These are phyloP conservation scores for Gallinago nigripennis DNA, from an alignment of 2,797 vertebrate species.

Conservation along the genomic window DNA sequence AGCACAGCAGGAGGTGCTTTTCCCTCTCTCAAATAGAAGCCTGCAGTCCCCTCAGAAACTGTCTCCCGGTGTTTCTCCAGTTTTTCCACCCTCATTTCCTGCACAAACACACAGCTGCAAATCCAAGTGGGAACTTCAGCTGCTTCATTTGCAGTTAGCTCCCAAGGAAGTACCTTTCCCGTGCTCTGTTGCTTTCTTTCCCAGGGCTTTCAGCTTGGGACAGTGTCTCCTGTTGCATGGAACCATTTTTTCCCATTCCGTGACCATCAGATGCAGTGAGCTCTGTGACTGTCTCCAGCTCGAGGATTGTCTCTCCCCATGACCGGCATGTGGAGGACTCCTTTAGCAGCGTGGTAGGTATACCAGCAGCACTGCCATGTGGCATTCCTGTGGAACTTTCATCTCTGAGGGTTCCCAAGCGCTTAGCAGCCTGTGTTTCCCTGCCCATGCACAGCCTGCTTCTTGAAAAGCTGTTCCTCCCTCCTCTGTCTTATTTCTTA, in stretches of 20 bases:
- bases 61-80: not conserved
- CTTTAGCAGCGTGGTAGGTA: not conserved
- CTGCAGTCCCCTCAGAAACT: not conserved
- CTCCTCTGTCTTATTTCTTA: not conserved
- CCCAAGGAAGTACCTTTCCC: not conserved
- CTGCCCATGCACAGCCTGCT: rapidly evolving
- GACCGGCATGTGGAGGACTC: not conserved
- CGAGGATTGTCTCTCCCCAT: too few relatives aligned
- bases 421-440: not conserved
- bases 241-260: not conserved
- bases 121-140: not conserved
- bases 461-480: not conserved
- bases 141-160: not conserved
- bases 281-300: too few relatives aligned
- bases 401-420: not conserved
- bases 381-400: not conserved
- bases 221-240: not conserved
- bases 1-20: not conserved
- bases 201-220: not conserved
- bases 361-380: constrained; percentile 20
- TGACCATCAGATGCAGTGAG: not conserved
- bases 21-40: not conserved
- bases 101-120: not conserved
- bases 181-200: not conserved
- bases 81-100: not conserved